Percentiles rank a stretch among this genome's conserved stretches.
These are phyloP conservation scores for Taenioides sp. DNA, from an alignment of 2,797 vertebrate genomes.

Conservation along the genomic window DNA sequence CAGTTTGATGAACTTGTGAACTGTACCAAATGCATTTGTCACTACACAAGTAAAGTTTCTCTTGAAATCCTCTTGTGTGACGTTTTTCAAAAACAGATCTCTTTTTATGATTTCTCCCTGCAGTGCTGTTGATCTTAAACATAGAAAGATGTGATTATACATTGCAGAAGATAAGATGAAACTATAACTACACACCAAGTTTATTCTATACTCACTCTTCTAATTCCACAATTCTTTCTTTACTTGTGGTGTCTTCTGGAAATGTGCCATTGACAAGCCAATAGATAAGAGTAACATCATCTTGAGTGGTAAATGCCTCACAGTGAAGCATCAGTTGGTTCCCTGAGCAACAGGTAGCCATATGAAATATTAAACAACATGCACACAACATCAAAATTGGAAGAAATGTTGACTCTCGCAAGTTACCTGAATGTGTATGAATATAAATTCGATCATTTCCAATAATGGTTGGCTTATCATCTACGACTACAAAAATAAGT, in stretches of 20 bases:
- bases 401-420: not conserved
- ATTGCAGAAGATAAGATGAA: not conserved
- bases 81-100: slow-evolving; percentile 57
- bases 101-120: slow-evolving; percentile 47
- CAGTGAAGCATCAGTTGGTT: slow-evolving; percentile 57
- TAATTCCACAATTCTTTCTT: slow-evolving; percentile 60
- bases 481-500: slow-evolving; percentile 35
- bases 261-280: slow-evolving; percentile 83
- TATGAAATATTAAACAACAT: not conserved
- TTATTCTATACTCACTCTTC: slow-evolving; percentile 61
- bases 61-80: slow-evolving; percentile 48
- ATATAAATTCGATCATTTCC: slow-evolving; percentile 3
- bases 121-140: slow-evolving; percentile 47
- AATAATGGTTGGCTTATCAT: slow-evolving; percentile 57
- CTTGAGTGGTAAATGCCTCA: slow-evolving; percentile 38
- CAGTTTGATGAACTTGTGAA: slow-evolving; percentile 41
- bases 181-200: too few relatives aligned
- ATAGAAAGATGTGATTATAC: slow-evolving; percentile 16
- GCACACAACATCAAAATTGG: not conserved
- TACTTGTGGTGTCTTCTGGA: slow-evolving; percentile 64
- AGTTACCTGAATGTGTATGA: slow-evolving; percentile 49
- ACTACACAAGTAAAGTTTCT: slow-evolving; percentile 71
- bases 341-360: slow-evolving; percentile 43
- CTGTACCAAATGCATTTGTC: slow-evolving; percentile 50
- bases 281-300: slow-evolving; percentile 70